These are phyloP conservation scores for Pecten maximus DNA, from an alignment of 2,888 invertebrate species.

Conservation along the genomic window DNA sequence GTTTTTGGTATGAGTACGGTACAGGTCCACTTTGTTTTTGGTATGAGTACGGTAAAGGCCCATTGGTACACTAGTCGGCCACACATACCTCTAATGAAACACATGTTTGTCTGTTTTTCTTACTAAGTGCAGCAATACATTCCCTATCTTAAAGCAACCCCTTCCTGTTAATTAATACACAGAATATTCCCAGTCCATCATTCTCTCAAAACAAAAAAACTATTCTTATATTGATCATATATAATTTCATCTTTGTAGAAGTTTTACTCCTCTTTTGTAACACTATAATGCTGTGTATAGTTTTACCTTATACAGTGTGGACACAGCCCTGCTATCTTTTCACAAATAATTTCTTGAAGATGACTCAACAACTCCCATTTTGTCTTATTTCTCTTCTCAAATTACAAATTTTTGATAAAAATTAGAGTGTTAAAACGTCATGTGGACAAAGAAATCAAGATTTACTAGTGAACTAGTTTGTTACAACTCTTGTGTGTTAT, in stretches of 20 bases:
- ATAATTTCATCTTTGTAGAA: neutral
- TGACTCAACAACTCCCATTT: too few species aligned
- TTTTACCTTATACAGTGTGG: too few species aligned
- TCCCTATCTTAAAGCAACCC: neutral
- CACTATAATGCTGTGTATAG: neutral
- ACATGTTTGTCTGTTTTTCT: neutral
- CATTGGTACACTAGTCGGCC: too few species aligned
- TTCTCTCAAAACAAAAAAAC: neutral
- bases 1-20: neutral
- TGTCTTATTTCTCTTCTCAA: too few species aligned
- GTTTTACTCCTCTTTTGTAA: neutral
- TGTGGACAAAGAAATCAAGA: too few species aligned
- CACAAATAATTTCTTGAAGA: too few species aligned
- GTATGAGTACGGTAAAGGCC: neutral
- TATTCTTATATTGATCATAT: neutral
- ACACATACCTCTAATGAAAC: neutral
- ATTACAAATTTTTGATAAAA: too few species aligned
- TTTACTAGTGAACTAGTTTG: too few species aligned
- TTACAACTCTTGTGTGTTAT: too few species aligned
- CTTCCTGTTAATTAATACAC: neutral
- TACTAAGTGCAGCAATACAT: neutral
- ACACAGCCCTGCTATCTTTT: too few species aligned
- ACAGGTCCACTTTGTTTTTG: neutral
- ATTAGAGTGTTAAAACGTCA: too few species aligned
- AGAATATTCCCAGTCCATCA: neutral